Conservation (phyloP, 2,888 invertebrate species). For the Cerceris rybyensis region DNA sequence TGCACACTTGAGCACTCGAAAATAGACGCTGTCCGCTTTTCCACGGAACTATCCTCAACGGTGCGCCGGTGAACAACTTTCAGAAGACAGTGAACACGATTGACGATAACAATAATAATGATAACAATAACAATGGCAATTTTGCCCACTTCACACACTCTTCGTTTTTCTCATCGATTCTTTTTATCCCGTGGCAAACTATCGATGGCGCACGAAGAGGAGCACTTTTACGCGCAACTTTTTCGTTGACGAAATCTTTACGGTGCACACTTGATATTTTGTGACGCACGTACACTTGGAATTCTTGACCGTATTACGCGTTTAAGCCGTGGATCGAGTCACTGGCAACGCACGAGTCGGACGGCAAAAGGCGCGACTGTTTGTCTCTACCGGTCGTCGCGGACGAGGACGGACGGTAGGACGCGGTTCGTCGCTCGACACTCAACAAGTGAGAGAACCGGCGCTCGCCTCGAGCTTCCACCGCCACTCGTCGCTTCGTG, state of each 20-base stretch:
- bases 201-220: too few species aligned
- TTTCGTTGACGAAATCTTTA: neutral
- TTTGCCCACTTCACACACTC: neutral
- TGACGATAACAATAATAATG: constrained; percentile 6
- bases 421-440: constrained; percentile 75
- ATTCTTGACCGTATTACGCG: neutral
- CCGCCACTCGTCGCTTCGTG: constrained; percentile 55
- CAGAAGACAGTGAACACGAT: constrained; percentile 13
- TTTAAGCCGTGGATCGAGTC: too few species aligned
- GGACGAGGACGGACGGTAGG: constrained; percentile 54
- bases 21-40: constrained; percentile 47
- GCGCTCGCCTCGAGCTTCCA: constrained; percentile 58
- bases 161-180: neutral
- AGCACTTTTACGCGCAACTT: neutral
- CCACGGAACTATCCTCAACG: constrained; percentile 32
- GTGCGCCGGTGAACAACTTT: constrained; percentile 1
- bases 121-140: neutral
- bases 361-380: constrained; percentile 25
- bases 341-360: neutral
- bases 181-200: too few species aligned
- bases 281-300: neutral
- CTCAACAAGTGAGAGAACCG: constrained; percentile 81
- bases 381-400: constrained; percentile 46
- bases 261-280: neutral
- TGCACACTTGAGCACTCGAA: constrained; percentile 42